Conservation (phyloP, 2,113 vertebrate species). For the Aythya baeri region DNA sequence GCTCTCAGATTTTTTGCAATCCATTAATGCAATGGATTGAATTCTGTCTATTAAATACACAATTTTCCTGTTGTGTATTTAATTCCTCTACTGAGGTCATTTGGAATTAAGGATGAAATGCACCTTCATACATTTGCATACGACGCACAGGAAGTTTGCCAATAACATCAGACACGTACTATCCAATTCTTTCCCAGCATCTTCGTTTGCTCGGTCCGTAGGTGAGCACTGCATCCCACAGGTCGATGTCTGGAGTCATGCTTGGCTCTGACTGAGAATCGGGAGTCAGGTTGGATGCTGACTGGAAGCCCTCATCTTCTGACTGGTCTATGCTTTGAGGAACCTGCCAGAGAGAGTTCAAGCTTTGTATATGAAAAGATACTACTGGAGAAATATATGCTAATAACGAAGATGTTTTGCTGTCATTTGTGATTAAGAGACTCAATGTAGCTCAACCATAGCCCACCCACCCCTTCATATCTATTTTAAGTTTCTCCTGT, state of each 20-base stretch:
- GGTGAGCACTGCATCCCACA: constrained; percentile 90
- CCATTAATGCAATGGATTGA: not conserved
- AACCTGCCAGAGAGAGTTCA: constrained; percentile 77
- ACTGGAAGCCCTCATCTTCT: constrained; percentile 98
- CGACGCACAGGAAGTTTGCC: not conserved
- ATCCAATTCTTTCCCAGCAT: constrained; percentile 96
- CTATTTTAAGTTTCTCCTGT: not conserved
- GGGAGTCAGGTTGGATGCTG: constrained; percentile 95
- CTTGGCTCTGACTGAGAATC: constrained; percentile 94
- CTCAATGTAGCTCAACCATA: not conserved
- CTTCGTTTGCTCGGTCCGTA: constrained; percentile 88
- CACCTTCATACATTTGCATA: not conserved
- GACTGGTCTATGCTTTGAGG: constrained; percentile 92
- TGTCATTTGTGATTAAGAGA: not conserved
- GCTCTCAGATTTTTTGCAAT: not conserved
- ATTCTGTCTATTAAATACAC: not conserved
- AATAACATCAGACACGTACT: constrained; percentile 77
- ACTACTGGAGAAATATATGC: not conserved
- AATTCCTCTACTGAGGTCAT: not conserved
- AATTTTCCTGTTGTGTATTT: not conserved
- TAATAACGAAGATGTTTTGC: not conserved
- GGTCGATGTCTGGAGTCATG: constrained; percentile 85
- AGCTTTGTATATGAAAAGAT: not conserved
- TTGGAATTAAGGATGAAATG: not conserved
- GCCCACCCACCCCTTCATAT: not conserved